Evolutionary conservation across 2,888 invertebrate species (phyloP), one percentile per base, ranked within the genome.

Genomic region (Frankliniella fusca): DNA sequence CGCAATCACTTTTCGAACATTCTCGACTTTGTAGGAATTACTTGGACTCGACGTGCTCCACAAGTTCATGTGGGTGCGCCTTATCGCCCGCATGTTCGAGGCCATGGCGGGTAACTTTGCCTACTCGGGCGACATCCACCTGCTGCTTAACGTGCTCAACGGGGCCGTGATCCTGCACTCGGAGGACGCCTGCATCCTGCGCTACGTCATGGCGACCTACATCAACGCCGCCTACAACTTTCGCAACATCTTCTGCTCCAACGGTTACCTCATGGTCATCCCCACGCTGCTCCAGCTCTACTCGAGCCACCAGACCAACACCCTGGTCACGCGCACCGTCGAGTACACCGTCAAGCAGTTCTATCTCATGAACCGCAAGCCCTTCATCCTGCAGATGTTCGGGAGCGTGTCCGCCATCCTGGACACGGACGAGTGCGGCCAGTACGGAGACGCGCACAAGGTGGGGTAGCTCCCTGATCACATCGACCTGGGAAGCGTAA

Each of bases 301-400:
- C 89, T 97, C 98, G 3, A 97, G 97, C 86, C 97, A 98, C 88
- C 99, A 98, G 90, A 97, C 98, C 0, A 99, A 99, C 88, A 95
- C 95, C 87, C 90, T 98, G 38, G 95, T 99, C 2, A 97, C 96
- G 9, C 94, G 97, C 0, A 97, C 98, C 0, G 96, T 99, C 82
- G 98, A 99, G 87, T 99, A 98, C 87, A 97, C 98, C 0, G 98
- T 98, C 20, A 97, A 98, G 87, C 99, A 99, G 87, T 99, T 99
- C 89, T 99, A 99, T 88, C 91, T 99, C 83, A 92, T 99, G 88
- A 99, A 99, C 87, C 92, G 99, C 81, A 99, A 99, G 87, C 99
- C 99, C 0, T 99, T 99, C 87, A 96, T 99, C 85, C 90, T 99
- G 81, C 98, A 99, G 91, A 97, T 99, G 97, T 99, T 99, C 89